Evolutionary conservation across 2,113 vertebrate genomes (phyloP), one percentile per base, ranked within the genome.

Genomic region (Antennarius striatus): DNA sequence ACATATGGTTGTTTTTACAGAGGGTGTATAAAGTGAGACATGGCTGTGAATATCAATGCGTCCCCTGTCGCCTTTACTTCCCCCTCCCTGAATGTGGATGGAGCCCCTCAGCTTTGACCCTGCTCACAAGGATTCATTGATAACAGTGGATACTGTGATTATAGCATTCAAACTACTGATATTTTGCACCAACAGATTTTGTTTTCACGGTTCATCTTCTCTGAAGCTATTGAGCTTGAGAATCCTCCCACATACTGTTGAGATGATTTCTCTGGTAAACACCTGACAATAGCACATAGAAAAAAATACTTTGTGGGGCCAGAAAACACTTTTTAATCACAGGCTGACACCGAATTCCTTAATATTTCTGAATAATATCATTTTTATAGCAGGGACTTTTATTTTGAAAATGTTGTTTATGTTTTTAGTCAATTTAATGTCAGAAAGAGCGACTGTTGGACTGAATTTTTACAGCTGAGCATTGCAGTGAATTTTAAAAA

Each of bases 1-100:
- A 82, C 88, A 91, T 91, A 87, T 88, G 89, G 88, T 86, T 87
- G 88, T 85, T 86, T 91, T 91, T 89, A 91, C 83, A 77, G 75
- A 56, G 57, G 65, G 62, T 73, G 82, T 81, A 89, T 86, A 89
- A 91, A 85, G 45, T 68, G 72, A 86, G 78, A 85, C 80, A 70
- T 80, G 5, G 61, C 74, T 81, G 79, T 88, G 89, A 88, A 88
- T 89, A 82, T 85, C 61, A 89, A 89, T 91, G 68, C 63, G 71
- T 76, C 69, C 69, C 67, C 58, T 64, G 80, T 60, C 79, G 76
- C 80, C 61, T 59, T 60, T 46, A 16, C 39, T 8, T 9, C 13
- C 56, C 17, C 56, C 30, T 71, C 56, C 29, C 55, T 30, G 49
- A 56, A 68, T 70, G 60, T 51, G 81, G 59, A 77, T 73, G 73